Percentiles rank a stretch among this genome's conserved stretches.
These are phyloP conservation scores for Leucania comma DNA, from an alignment of 2,888 invertebrate species.

Conservation along the genomic window DNA sequence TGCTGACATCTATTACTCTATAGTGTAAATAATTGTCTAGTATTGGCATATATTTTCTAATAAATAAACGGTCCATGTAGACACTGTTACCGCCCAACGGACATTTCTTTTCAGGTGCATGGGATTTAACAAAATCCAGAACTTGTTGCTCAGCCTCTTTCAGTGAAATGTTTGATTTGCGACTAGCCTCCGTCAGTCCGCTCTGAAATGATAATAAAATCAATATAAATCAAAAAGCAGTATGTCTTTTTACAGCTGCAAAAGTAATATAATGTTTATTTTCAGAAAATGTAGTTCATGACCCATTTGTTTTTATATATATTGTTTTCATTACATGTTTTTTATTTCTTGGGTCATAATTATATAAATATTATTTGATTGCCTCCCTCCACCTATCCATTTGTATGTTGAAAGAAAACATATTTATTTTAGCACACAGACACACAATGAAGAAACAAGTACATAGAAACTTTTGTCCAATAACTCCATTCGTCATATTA, in stretches of 20 bases:
- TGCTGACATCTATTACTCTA: slow-evolving; percentile 97
- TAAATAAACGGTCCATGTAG: slow-evolving; percentile 96
- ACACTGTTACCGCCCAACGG: slow-evolving; percentile 97
- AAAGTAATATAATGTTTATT: neutral
- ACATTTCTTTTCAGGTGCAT: slow-evolving; percentile 91
- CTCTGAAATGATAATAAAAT: slow-evolving; percentile 90
- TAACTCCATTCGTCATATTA: too few relatives aligned
- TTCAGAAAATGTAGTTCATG: neutral
- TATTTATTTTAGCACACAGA: too few relatives aligned
- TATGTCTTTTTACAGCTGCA: neutral
- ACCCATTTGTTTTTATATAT: neutral
- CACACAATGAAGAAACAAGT: too few relatives aligned
- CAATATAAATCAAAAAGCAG: slow-evolving; percentile 8
- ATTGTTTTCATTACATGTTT: neutral
- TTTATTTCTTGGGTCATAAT: neutral
- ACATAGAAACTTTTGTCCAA: too few relatives aligned
- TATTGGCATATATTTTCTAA: slow-evolving; percentile 95
- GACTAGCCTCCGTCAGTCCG: slow-evolving; percentile 94
- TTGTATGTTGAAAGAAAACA: too few relatives aligned
- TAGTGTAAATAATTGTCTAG: slow-evolving; percentile 96
- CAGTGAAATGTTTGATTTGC: slow-evolving; percentile 92
- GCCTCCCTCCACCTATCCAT: neutral
- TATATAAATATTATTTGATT: neutral
- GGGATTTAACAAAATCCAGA: slow-evolving; percentile 92
- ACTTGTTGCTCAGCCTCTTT: slow-evolving; percentile 93